Evolutionary conservation across 2,888 invertebrate species (phyloP).

Genomic region (Synergus umbraculus): DNA sequence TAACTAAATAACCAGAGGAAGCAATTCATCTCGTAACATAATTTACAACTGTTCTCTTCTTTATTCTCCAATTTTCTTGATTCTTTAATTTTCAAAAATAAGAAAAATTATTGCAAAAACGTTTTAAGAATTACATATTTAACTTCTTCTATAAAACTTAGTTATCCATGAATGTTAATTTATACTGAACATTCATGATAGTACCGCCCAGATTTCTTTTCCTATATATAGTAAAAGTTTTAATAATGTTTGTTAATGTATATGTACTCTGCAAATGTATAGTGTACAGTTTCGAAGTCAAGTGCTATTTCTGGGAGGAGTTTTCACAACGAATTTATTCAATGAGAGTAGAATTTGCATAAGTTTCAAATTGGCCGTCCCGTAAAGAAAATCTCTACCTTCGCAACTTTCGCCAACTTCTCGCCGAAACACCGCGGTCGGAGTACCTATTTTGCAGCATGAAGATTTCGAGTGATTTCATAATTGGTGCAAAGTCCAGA

Average conservation of each 20-base stretch:
- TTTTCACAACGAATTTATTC: slow-evolving; percentile 44
- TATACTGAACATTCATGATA: no score
- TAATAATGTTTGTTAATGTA: neutral
- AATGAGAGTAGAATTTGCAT: slow-evolving; percentile 60
- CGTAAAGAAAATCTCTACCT: slow-evolving; percentile 45
- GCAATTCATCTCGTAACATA: neutral
- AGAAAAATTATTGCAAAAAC: no score
- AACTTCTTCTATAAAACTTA: no score
- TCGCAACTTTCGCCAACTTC: slow-evolving; percentile 51
- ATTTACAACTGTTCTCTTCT: neutral
- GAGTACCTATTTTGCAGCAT: slow-evolving; percentile 30
- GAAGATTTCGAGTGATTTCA: slow-evolving; percentile 51
- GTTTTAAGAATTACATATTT: no score
- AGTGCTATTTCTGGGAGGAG: slow-evolving; percentile 4
- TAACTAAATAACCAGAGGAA: neutral
- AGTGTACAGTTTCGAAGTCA: slow-evolving; percentile 8
- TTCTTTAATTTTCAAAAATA: no score
- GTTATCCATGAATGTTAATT: no score
- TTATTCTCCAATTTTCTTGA: no score
- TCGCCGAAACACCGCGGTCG: slow-evolving; percentile 39
- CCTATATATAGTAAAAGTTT: neutral
- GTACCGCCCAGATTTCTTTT: neutral
- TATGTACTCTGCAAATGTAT: neutral
- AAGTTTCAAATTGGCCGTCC: slow-evolving; percentile 52
- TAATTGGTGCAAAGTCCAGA: slow-evolving; percentile 51